Evolutionary conservation across 2,888 invertebrate species (phyloP).

Genomic region (Cerceris rybyensis): DNA sequence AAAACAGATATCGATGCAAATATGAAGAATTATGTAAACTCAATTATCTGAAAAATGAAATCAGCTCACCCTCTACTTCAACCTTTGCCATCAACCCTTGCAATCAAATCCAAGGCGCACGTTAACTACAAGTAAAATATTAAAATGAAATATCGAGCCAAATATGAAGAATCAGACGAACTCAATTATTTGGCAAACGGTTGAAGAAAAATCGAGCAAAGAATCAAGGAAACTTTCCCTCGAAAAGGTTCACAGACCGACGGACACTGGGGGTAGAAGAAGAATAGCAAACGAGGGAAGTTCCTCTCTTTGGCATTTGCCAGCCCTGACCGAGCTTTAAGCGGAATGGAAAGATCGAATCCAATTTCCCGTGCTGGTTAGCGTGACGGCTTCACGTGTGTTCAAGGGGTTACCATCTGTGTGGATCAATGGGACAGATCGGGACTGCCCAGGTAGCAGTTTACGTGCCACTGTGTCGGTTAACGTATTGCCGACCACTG

Average conservation of each 20-base stretch:
- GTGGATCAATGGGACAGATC: constrained; percentile 46
- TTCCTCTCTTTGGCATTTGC: neutral
- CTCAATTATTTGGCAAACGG: too few species aligned
- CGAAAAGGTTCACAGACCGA: neutral
- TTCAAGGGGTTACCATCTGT: constrained; percentile 28
- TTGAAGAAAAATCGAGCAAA: too few species aligned
- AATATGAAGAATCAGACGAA: too few species aligned
- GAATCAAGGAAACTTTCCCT: neutral
- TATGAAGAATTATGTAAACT: too few species aligned
- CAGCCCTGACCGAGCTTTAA: constrained; percentile 24
- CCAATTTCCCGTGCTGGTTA: constrained; percentile 60
- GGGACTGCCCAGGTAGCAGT: constrained; percentile 37
- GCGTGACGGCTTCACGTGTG: constrained; percentile 48
- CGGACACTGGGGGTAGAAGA: neutral
- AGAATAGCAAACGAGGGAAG: too few species aligned
- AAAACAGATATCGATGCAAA: too few species aligned
- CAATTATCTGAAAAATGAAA: too few species aligned
- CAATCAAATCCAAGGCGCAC: too few species aligned
- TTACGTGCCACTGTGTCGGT: constrained; percentile 33
- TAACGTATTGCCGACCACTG: neutral
- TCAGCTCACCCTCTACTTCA: too few species aligned
- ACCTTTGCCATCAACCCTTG: too few species aligned
- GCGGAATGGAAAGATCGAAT: constrained; percentile 58
- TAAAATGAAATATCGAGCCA: too few species aligned
- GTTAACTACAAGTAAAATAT: too few species aligned